These are phyloP conservation scores for Dendroctonus ponderosae DNA, from an alignment of 1,140 invertebrate species.

Conservation along the genomic window DNA sequence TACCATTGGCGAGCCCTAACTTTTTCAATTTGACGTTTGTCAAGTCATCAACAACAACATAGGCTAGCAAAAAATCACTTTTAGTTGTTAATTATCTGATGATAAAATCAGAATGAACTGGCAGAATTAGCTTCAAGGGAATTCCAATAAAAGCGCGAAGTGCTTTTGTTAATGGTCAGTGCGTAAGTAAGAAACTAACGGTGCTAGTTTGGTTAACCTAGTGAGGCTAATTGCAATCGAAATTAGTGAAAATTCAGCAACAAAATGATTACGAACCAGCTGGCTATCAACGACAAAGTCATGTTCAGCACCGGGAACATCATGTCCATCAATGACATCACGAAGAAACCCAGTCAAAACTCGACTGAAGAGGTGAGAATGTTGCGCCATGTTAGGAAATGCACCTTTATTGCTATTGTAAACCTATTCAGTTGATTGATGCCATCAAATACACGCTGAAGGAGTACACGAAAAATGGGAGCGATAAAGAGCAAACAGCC, in stretches of 20 bases:
- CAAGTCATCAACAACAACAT: no score
- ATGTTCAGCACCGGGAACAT: slow-evolving; percentile 83
- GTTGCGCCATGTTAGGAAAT: neutral
- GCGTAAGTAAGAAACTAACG: no score
- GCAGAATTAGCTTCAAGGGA: no score
- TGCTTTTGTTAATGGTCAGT: no score
- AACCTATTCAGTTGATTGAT: slow-evolving; percentile 63
- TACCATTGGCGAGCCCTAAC: no score
- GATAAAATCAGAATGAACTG: no score
- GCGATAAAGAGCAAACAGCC: slow-evolving; percentile 40
- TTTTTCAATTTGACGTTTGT: no score
- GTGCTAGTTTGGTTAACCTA: neutral
- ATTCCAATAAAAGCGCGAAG: no score
- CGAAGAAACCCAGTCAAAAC: slow-evolving; percentile 78
- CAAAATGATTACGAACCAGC: slow-evolving; percentile 25
- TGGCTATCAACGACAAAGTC: slow-evolving; percentile 21
- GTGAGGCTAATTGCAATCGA: neutral
- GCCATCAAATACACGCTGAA: slow-evolving; percentile 66
- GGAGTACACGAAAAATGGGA: slow-evolving; percentile 53
- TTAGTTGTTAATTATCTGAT: no score
- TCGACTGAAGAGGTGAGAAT: slow-evolving; percentile 75
- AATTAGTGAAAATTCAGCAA: slow-evolving; percentile 1
- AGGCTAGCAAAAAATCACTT: no score
- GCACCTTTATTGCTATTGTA: neutral
- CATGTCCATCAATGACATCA: slow-evolving; percentile 75